Conservation (phyloP, 2,888 invertebrate genomes). For the Tenthredo livida region DNA sequence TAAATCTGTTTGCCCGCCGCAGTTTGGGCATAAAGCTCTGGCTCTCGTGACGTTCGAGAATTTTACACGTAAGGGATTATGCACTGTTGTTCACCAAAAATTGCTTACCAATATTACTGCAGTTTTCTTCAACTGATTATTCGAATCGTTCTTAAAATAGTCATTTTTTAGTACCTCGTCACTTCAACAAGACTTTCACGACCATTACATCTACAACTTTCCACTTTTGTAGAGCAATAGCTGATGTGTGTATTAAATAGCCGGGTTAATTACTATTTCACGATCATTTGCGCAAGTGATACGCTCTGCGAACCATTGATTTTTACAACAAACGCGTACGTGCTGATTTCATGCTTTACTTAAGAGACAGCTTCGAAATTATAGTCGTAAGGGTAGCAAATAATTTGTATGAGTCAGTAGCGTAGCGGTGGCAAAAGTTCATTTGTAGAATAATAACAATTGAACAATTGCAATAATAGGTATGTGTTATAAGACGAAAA, state of each 20-base stretch:
- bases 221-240: neutral
- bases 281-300: neutral
- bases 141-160: neutral
- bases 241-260: neutral
- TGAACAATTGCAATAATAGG: neutral
- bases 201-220: neutral
- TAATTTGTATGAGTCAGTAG: neutral
- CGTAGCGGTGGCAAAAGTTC: neutral
- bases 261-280: neutral
- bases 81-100: conserved; percentile 8
- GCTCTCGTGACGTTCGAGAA: neutral
- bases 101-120: neutral
- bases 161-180: neutral
- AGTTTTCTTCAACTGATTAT: neutral
- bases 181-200: too few relatives aligned
- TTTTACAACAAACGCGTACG: neutral
- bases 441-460: neutral
- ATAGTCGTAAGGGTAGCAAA: neutral
- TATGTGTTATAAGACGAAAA: neutral
- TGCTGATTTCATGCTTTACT: neutral
- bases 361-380: neutral
- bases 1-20: conserved; percentile 63
- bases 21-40: conserved; percentile 48
- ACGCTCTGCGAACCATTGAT: neutral
- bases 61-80: neutral